Evolutionary conservation across 1,140 invertebrate species (phyloP).

Genomic region (Drosophila prosaltans): DNA sequence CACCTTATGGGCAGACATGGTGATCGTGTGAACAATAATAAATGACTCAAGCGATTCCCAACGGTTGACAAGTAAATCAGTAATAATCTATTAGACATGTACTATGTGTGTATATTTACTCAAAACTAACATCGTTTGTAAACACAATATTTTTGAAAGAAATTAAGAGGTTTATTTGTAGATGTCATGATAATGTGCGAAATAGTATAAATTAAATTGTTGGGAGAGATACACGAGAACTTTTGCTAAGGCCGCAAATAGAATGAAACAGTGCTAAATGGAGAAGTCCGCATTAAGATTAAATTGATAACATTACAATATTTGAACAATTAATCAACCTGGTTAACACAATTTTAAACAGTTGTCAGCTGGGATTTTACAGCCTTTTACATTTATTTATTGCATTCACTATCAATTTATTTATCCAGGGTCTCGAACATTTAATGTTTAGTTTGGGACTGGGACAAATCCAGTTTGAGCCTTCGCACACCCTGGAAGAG

Average conservation of each 20-base stretch:
- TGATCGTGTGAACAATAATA: not conserved
- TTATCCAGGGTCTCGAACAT: slow-evolving; percentile 86
- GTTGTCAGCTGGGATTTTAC: slow-evolving; percentile 36
- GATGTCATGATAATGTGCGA: not conserved
- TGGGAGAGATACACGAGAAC: not conserved
- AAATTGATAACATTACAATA: not conserved
- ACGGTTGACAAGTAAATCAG: slow-evolving; percentile 69
- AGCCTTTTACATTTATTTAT: not conserved
- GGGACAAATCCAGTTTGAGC: slow-evolving; percentile 85
- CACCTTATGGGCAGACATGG: slow-evolving; percentile 14
- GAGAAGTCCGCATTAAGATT: not conserved
- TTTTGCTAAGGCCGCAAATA: too few relatives aligned
- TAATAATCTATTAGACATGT: slow-evolving; percentile 59
- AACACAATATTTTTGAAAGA: not conserved
- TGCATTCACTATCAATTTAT: slow-evolving; percentile 18
- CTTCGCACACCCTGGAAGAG: slow-evolving; percentile 84
- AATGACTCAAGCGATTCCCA: slow-evolving; percentile 27
- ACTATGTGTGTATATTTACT: not conserved
- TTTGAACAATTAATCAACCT: slow-evolving; percentile 10
- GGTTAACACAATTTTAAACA: slow-evolving; percentile 27
- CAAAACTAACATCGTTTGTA: too few relatives aligned
- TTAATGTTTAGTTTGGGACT: slow-evolving; percentile 85
- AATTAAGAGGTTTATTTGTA: not conserved
- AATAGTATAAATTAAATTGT: slow-evolving; percentile 12
- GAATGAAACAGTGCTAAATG: not conserved